phyloP scores from a whole-genome alignment of 2,113 vertebrate species.

The Calyptommatus sinebrachiatus region DNA sequence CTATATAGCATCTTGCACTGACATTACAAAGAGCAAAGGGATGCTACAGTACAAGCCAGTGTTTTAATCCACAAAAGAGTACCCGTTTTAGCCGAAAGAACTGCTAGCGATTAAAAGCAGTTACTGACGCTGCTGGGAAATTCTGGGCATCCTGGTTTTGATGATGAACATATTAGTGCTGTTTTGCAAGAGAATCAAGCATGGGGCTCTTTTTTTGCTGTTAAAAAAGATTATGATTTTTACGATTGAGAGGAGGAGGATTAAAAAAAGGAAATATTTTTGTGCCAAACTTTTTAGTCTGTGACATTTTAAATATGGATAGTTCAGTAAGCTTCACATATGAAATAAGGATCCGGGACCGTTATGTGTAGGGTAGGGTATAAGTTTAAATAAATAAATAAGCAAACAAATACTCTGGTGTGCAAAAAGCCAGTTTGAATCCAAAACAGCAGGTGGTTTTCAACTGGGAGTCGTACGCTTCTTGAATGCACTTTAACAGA shows the following conservation, averaged over 20 bases:
- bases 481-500: no score
- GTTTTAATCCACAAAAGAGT: background rate
- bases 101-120: background rate
- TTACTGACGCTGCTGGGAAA: background rate
- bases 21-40: background rate
- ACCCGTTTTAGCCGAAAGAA: background rate
- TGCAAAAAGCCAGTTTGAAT: no score
- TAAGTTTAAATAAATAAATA: no score
- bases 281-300: constrained; percentile 36
- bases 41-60: background rate
- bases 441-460: no score
- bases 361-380: no score
- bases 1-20: constrained; percentile 40
- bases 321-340: no score
- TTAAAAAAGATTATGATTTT: no score
- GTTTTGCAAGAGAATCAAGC: background rate
- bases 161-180: constrained; percentile 7
- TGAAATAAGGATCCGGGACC: no score
- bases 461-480: no score
- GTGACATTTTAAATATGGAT: constrained; percentile 27
- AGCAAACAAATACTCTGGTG: no score
- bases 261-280: background rate
- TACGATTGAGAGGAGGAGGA: background rate
- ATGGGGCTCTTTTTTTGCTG: constrained; percentile 9
- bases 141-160: background rate